Evolutionary conservation across 2,797 vertebrate genomes (phyloP), one percentile per base, ranked within the genome.

Genomic region (Capromys pilorides): DNA sequence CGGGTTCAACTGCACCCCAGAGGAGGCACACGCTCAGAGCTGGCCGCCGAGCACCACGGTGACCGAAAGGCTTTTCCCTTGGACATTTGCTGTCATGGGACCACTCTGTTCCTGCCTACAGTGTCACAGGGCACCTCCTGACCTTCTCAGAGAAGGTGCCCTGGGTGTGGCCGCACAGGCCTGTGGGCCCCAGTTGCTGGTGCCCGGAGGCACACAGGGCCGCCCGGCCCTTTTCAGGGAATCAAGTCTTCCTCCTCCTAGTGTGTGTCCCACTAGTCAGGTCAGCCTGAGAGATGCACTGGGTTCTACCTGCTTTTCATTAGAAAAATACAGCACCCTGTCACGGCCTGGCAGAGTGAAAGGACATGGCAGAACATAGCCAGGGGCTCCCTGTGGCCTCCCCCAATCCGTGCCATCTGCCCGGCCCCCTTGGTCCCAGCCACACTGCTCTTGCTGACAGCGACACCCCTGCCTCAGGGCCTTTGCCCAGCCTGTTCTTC

Each of bases 201-300:
- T 0, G 22, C 59, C 62, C 3, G 2, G n/a, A 0, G 4, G 2
- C 7, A 5, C 24, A 1, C 5, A 0, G 39, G 79, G 0, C 2
- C 6, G 64, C 19, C 14, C 3, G 31, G 54, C 33, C 24, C n/a
- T 57, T 26, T 24, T 45, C 9, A 2, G 14, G 18, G 54, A 5
- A n/a, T 18, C 8, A 36, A 0, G 0, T 1, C 24, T 24, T 31
- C 6, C 69, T n/a, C n/a, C 33, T 2, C 4, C 31, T 28, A 26
- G 1, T 45, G 45, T 13, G 19, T 6, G 33, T 11, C 39, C 13
- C 10, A 5, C 49, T 8, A 0, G 66, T 57, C 7, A 7, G 11
- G 22, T 79, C 36, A 45, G 21, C 57, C 57, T 24, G 8, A n/a
- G 33, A 26, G 22, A 1, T 6, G 9, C 33, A 0, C 62, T 77